phyloP scores from a whole-genome alignment of 2,113 vertebrate genomes.

The Forbesichthys papilliferus region DNA sequence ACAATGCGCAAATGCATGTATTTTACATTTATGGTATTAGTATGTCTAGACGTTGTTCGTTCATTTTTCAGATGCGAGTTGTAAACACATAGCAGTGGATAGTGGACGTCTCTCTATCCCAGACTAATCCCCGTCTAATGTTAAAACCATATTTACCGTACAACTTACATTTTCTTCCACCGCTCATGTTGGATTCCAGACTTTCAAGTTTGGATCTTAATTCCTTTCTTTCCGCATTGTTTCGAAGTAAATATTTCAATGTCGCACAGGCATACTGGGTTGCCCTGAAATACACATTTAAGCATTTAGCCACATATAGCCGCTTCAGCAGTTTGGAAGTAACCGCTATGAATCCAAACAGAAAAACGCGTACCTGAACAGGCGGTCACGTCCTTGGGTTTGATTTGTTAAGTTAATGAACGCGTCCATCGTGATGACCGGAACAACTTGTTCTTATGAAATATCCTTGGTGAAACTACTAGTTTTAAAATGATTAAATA shows the following conservation, averaged over 20 bases:
- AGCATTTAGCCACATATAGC: not conserved
- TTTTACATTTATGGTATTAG: too few relatives aligned
- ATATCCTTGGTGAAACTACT: too few relatives aligned
- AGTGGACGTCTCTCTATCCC: too few relatives aligned
- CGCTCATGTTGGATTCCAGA: slow-evolving; percentile 88
- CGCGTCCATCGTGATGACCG: slow-evolving; percentile 77
- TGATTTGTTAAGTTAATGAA: slow-evolving; percentile 82
- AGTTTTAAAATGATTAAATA: too few relatives aligned
- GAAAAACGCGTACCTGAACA: slow-evolving; percentile 82
- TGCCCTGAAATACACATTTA: slow-evolving; percentile 79
- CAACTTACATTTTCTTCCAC: slow-evolving; percentile 92
- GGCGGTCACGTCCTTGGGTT: slow-evolving; percentile 86
- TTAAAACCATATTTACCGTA: too few relatives aligned
- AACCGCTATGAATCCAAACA: not conserved
- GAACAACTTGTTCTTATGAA: slow-evolving; percentile 49
- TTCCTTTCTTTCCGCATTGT: slow-evolving; percentile 74
- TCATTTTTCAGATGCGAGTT: too few relatives aligned
- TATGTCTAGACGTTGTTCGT: too few relatives aligned
- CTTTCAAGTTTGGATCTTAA: slow-evolving; percentile 83
- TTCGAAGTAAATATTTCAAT: slow-evolving; percentile 84
- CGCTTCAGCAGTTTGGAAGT: not conserved
- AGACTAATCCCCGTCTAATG: too few relatives aligned
- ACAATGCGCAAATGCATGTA: too few relatives aligned
- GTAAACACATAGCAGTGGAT: too few relatives aligned
- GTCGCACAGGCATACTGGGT: slow-evolving; percentile 92